Conservation (phyloP, 1,140 invertebrate genomes). For the Aphelenchoides besseyi region DNA sequence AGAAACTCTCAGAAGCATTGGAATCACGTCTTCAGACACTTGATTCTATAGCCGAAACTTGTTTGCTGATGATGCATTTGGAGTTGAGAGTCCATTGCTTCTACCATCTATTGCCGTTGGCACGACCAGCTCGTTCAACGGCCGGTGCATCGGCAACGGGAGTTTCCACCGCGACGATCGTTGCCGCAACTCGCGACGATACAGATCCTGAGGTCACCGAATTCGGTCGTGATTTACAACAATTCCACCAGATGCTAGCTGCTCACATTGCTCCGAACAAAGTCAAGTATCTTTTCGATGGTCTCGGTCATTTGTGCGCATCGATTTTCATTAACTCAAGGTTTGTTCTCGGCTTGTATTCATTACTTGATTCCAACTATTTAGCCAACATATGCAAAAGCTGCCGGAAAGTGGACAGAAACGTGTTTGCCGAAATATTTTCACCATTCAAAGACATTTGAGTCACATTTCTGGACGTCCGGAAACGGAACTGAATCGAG, state of each 20-base stretch:
- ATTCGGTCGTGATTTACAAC: conserved; percentile 74
- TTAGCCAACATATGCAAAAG: conserved; percentile 73
- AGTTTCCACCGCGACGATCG: conserved; percentile 56
- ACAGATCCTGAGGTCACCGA: conserved; percentile 77
- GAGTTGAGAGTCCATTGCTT: conserved; percentile 89
- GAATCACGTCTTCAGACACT: conserved; percentile 74
- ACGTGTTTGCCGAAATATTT: conserved; percentile 74
- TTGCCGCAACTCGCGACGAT: conserved; percentile 68
- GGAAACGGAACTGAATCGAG: conserved; percentile 80
- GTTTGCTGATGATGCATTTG: conserved; percentile 82
- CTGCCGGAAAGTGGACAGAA: conserved; percentile 72
- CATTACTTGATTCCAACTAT: background rate
- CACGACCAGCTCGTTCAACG: conserved; percentile 63
- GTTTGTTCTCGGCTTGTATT: conserved; percentile 31
- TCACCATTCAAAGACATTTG: conserved; percentile 78
- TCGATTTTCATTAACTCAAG: conserved; percentile 77
- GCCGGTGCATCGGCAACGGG: conserved; percentile 21
- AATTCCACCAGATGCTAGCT: conserved; percentile 76
- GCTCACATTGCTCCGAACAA: conserved; percentile 74
- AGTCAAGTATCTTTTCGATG: conserved; percentile 88
- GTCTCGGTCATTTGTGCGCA: conserved; percentile 79
- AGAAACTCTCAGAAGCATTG: conserved; percentile 62
- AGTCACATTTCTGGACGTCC: conserved; percentile 78
- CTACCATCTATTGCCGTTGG: conserved; percentile 77
- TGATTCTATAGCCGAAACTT: conserved; percentile 82